phyloP scores from a whole-genome alignment of 2,888 invertebrate genomes.

The Cinara cedri region DNA sequence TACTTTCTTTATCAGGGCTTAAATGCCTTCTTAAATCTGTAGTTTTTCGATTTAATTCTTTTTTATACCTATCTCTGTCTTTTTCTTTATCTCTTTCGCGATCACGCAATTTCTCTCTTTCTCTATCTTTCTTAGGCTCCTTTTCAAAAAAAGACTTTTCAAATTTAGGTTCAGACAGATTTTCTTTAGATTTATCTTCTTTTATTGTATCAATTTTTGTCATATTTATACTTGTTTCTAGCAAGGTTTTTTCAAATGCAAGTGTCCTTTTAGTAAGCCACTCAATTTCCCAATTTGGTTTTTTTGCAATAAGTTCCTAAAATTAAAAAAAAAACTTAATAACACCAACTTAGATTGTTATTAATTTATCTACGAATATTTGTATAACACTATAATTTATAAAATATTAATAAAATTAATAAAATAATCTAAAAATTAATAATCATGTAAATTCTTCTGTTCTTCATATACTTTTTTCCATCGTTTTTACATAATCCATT shows the following conservation, averaged over 20 bases:
- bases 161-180: slow-evolving; percentile 14
- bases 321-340: slow-evolving; percentile 58
- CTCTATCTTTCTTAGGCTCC: slow-evolving; percentile 50
- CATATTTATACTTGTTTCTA: slow-evolving; percentile 57
- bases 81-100: slow-evolving; percentile 53
- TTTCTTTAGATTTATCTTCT: slow-evolving; percentile 61
- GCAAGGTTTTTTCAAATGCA: slow-evolving; percentile 66
- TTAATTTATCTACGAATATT: too few species aligned
- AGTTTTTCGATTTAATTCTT: slow-evolving; percentile 63
- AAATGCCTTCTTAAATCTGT: slow-evolving; percentile 60
- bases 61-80: slow-evolving; percentile 61
- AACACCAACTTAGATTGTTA: neutral
- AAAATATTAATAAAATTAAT: too few species aligned
- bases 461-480: too few species aligned
- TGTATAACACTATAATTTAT: too few species aligned
- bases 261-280: slow-evolving; percentile 84
- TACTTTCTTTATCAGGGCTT: slow-evolving; percentile 50
- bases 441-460: too few species aligned
- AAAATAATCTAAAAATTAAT: too few species aligned
- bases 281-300: slow-evolving; percentile 86
- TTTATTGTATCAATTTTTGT: slow-evolving; percentile 61
- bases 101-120: slow-evolving; percentile 53
- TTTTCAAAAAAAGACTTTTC: slow-evolving; percentile 52
- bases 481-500: too few species aligned
- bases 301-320: slow-evolving; percentile 81